Evolutionary conservation across 2,797 vertebrate genomes (phyloP).

Genomic region (Sebastes dallii): DNA sequence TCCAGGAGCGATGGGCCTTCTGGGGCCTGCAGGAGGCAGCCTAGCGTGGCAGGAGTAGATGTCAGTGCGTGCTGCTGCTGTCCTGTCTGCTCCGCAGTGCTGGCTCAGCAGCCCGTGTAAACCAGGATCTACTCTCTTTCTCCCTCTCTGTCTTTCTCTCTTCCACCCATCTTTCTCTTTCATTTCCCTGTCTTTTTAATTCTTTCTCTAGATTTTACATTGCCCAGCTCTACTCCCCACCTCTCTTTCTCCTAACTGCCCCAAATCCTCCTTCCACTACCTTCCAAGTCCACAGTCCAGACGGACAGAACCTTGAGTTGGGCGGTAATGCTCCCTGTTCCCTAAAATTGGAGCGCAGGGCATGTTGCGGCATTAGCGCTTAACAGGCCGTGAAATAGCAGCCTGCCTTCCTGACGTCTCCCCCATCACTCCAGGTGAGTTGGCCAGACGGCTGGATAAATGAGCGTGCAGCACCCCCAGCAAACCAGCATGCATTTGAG

Average conservation of each 20-base stretch:
- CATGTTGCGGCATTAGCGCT: slow-evolving; percentile 91
- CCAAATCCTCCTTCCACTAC: slow-evolving; percentile 16
- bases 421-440: slow-evolving; percentile 87
- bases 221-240: slow-evolving; percentile 21
- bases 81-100: slow-evolving; percentile 70
- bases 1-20: slow-evolving; percentile 60
- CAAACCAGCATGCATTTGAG: slow-evolving; percentile 69
- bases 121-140: slow-evolving; percentile 44
- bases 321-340: slow-evolving; percentile 84
- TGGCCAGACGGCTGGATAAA: slow-evolving; percentile 88
- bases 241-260: slow-evolving; percentile 36
- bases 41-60: slow-evolving; percentile 75
- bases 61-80: slow-evolving; percentile 68
- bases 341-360: slow-evolving; percentile 87
- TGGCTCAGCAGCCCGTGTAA: slow-evolving; percentile 79
- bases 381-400: slow-evolving; percentile 98
- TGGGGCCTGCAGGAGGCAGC: slow-evolving; percentile 70
- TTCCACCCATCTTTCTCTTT: slow-evolving; percentile 25
- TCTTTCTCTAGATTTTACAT: slow-evolving; percentile 49
- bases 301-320: slow-evolving; percentile 81
- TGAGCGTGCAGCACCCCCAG: slow-evolving; percentile 78
- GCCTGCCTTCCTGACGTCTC: slow-evolving; percentile 89
- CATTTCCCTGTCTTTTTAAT: slow-evolving; percentile 51
- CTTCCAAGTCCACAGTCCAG: slow-evolving; percentile 71
- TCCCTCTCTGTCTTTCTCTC: slow-evolving; percentile 9